These are phyloP conservation scores for Drosophila hamatofila DNA, from an alignment of 2,888 invertebrate genomes.

Conservation along the genomic window DNA sequence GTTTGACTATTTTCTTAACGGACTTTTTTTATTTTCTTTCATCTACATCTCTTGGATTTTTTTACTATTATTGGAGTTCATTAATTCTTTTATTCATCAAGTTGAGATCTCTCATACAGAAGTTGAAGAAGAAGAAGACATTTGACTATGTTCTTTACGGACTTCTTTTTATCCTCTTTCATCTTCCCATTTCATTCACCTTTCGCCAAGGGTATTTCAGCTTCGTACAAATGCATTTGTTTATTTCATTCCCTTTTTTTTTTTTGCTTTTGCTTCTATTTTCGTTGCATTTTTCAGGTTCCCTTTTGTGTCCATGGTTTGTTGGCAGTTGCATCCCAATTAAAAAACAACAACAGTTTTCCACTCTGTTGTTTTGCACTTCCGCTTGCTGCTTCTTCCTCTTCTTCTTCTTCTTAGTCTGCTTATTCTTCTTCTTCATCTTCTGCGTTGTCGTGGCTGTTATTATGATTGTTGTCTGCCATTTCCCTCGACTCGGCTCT, in stretches of 20 bases:
- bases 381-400: not conserved
- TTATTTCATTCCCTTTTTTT: not conserved
- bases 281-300: not conserved
- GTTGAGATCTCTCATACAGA: too few species aligned
- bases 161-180: not conserved
- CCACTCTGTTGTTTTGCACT: constrained; percentile 25
- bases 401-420: not conserved
- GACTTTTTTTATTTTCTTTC: not conserved
- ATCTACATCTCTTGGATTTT: too few species aligned
- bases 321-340: constrained; percentile 33
- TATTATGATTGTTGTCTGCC: constrained; percentile 16
- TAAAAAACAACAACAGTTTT: constrained; percentile 45
- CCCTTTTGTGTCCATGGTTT: constrained; percentile 8
- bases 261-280: not conserved
- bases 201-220: not conserved
- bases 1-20: not conserved
- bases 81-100: too few species aligned
- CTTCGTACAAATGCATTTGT: not conserved
- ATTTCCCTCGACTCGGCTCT: constrained; percentile 13
- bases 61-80: too few species aligned
- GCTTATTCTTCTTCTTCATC: not conserved
- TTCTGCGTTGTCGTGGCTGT: not conserved
- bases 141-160: not conserved
- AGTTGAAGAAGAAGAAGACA: not conserved
- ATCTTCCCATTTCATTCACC: not conserved